Evolutionary conservation across 2,113 vertebrate genomes (phyloP).

Genomic region (Phrynosoma platyrhinos): DNA sequence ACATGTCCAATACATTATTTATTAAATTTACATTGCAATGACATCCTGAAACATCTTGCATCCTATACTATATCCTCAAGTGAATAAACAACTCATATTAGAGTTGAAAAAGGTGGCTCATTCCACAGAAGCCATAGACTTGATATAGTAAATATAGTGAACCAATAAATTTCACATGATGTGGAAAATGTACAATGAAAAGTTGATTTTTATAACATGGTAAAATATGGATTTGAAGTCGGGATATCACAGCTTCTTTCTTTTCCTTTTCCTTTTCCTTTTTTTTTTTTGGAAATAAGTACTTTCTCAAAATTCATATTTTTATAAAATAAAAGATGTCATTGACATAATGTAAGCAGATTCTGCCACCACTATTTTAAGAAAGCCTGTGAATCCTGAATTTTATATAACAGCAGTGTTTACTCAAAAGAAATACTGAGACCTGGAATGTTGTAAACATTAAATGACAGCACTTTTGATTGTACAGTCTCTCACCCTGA

Average conservation of each 20-base stretch:
- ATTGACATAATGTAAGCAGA: slow-evolving; percentile 50
- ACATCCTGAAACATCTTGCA: neutral
- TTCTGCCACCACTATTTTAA: slow-evolving; percentile 36
- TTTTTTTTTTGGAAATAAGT: neutral
- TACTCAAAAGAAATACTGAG: slow-evolving; percentile 8
- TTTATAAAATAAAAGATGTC: slow-evolving; percentile 43
- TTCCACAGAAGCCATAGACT: slow-evolving; percentile 13
- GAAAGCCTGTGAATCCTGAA: slow-evolving; percentile 50
- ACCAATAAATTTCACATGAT: slow-evolving; percentile 52
- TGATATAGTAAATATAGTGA: slow-evolving; percentile 52
- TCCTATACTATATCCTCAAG: neutral
- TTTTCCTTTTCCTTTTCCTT: neutral
- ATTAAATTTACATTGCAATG: neutral
- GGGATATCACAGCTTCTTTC: slow-evolving; percentile 51
- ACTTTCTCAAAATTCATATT: slow-evolving; percentile 43
- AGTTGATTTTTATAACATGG: slow-evolving; percentile 65
- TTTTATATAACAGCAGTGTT: slow-evolving; percentile 31
- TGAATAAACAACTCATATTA: slow-evolving; percentile 2
- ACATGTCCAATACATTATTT: neutral
- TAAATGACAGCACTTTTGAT: slow-evolving; percentile 38
- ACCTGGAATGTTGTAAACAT: slow-evolving; percentile 35
- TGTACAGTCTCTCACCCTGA: slow-evolving; percentile 36
- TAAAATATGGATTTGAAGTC: slow-evolving; percentile 41
- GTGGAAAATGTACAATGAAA: slow-evolving; percentile 70
- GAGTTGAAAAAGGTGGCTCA: neutral